Conservation (phyloP, 2,797 vertebrate genomes). For the Otolemur crassicaudatus region DNA sequence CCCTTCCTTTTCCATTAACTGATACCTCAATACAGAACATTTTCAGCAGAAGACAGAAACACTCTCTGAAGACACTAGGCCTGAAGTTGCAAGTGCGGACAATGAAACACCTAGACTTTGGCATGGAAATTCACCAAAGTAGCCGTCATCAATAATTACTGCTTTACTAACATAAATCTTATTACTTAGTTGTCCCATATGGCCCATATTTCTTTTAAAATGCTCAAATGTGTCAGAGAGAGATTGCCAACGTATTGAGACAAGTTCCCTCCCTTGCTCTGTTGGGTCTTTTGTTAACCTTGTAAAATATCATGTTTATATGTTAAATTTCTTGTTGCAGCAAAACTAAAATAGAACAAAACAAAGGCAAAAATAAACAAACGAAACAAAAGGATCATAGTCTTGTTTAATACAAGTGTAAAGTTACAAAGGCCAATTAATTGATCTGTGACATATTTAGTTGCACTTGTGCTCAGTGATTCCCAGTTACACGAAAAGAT, state of each 20-base stretch:
- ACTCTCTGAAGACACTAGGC: not conserved
- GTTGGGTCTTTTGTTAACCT: not conserved
- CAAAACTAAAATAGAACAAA: slow-evolving; percentile 49
- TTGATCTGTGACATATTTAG: not conserved
- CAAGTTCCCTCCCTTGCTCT: not conserved
- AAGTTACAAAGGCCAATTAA: slow-evolving; percentile 16
- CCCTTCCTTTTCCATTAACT: not conserved
- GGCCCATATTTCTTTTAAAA: not conserved
- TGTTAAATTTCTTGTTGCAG: slow-evolving; percentile 27
- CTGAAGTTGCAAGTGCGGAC: not conserved
- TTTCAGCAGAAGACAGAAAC: not conserved
- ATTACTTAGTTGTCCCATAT: not conserved
- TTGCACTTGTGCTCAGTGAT: not conserved
- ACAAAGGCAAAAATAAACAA: slow-evolving; percentile 39
- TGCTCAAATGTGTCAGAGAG: not conserved
- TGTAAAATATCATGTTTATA: not conserved
- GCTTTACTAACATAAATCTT: not conserved
- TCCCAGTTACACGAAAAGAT: slow-evolving; percentile 70
- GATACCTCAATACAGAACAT: not conserved
- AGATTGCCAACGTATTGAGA: not conserved
- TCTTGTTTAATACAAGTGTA: not conserved
- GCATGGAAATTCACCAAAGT: not conserved
- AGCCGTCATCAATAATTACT: not conserved
- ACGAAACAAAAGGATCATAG: not conserved
- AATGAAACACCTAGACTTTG: not conserved